Evolutionary conservation across 1,140 invertebrate species (phyloP).

Genomic region (Neodiprion fabricii): DNA sequence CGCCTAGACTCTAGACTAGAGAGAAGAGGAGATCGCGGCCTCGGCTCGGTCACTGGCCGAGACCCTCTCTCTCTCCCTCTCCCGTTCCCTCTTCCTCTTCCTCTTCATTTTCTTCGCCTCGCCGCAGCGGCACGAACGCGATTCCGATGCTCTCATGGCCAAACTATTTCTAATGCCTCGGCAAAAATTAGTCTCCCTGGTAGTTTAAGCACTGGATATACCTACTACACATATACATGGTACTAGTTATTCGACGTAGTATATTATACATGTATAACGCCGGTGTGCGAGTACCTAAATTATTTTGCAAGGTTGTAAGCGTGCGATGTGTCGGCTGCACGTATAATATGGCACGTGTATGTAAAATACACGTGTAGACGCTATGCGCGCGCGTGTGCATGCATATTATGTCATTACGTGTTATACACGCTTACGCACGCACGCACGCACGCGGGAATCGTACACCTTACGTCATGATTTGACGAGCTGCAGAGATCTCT

Average conservation of each 20-base stretch:
- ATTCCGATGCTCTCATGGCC: conserved; percentile 27
- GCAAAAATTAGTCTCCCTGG: not conserved
- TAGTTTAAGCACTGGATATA: not conserved
- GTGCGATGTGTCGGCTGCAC: no score
- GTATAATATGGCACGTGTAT: no score
- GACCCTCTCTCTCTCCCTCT: conserved; percentile 10
- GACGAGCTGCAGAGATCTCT: no score
- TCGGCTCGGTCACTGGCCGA: conserved; percentile 41
- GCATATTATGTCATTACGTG: no score
- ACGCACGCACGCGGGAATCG: no score
- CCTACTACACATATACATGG: not conserved
- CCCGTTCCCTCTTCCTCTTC: not conserved
- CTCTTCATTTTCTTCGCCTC: not conserved
- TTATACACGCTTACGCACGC: no score
- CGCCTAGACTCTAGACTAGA: conserved; percentile 27
- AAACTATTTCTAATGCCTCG: conserved; percentile 43
- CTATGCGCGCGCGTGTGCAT: no score
- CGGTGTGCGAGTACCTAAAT: no score
- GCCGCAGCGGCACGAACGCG: conserved; percentile 21
- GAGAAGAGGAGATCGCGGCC: conserved; percentile 25
- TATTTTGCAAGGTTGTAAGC: no score
- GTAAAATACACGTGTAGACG: no score
- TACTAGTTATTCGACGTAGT: not conserved
- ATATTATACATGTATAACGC: no score
- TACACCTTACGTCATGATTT: no score